Evolutionary conservation across 2,797 vertebrate genomes (phyloP).

Genomic region (Gymnothorax javanicus): DNA sequence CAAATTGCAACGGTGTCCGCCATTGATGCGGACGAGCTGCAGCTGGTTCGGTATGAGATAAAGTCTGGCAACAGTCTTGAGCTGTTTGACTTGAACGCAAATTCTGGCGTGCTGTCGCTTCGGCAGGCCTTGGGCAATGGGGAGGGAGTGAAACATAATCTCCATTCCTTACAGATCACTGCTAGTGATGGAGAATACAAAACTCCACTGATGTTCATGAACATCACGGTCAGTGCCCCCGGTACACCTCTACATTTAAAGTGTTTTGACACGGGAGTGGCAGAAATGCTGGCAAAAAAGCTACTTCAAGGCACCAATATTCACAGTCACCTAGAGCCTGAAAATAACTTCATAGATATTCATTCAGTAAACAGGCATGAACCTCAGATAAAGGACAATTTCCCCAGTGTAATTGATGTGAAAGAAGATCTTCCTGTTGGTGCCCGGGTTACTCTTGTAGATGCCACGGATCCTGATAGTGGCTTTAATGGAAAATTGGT

Average conservation of each 20-base stretch:
- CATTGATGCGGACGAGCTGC: slow-evolving; percentile 96
- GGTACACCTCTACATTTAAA: slow-evolving; percentile 84
- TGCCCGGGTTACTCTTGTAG: slow-evolving; percentile 78
- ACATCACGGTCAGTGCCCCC: slow-evolving; percentile 85
- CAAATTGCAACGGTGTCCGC: slow-evolving; percentile 96
- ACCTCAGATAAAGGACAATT: slow-evolving; percentile 81
- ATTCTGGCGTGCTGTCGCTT: slow-evolving; percentile 90
- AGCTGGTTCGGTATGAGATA: slow-evolving; percentile 90
- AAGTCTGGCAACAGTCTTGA: slow-evolving; percentile 89
- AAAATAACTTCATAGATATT: slow-evolving; percentile 87
- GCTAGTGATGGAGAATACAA: slow-evolving; percentile 93
- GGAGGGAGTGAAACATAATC: slow-evolving; percentile 80
- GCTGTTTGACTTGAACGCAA: slow-evolving; percentile 89
- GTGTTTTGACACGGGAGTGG: slow-evolving; percentile 94
- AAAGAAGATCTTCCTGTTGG: slow-evolving; percentile 86
- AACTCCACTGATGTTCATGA: slow-evolving; percentile 84
- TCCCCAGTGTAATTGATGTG: slow-evolving; percentile 81
- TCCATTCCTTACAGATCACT: slow-evolving; percentile 87
- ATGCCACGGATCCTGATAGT: slow-evolving; percentile 85
- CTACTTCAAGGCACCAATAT: slow-evolving; percentile 91
- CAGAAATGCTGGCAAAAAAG: slow-evolving; percentile 94
- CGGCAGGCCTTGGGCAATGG: slow-evolving; percentile 84
- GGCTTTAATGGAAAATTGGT: slow-evolving; percentile 95
- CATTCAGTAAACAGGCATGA: slow-evolving; percentile 86
- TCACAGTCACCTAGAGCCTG: slow-evolving; percentile 79